A percentile compares a stretch with the other conserved stretches of the same genome.
phyloP scores from a whole-genome alignment of 1,140 invertebrate species.

The Periplaneta americana region DNA sequence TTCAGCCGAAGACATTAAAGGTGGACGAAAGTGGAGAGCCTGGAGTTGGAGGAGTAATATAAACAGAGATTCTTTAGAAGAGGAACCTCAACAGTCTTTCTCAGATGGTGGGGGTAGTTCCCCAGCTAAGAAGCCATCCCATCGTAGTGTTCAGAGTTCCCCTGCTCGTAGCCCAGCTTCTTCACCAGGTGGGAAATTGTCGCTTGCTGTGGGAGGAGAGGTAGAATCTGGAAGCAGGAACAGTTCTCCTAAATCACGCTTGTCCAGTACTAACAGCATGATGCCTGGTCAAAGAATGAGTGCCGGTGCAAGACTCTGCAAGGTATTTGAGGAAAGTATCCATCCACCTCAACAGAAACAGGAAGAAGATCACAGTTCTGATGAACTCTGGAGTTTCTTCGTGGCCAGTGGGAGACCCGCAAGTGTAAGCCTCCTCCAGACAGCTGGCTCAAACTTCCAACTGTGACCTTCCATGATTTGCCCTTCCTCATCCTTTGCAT shows the following conservation, averaged over 20 bases:
- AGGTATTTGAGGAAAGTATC: slow-evolving; percentile 37
- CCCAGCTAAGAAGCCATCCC: too few relatives aligned
- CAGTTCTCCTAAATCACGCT: background rate
- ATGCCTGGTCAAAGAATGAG: slow-evolving; percentile 27
- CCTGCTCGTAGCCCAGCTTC: slow-evolving; percentile 28
- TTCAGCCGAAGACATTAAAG: background rate
- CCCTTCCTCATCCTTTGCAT: too few relatives aligned
- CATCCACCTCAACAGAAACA: too few relatives aligned
- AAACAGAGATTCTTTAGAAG: slow-evolving; percentile 33
- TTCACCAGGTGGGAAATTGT: background rate
- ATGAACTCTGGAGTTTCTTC: slow-evolving; percentile 4
- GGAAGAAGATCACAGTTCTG: slow-evolving; percentile 28
- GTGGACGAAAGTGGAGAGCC: slow-evolving; percentile 28
- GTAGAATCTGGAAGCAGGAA: background rate
- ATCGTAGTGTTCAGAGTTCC: slow-evolving; percentile 32
- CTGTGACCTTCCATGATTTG: background rate
- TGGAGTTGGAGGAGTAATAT: slow-evolving; percentile 37
- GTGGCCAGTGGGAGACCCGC: slow-evolving; percentile 15
- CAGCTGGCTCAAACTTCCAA: background rate
- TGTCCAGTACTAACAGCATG: background rate
- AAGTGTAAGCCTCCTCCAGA: slow-evolving; percentile 14
- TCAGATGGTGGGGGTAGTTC: slow-evolving; percentile 31
- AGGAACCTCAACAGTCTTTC: slow-evolving; percentile 30
- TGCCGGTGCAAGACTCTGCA: slow-evolving; percentile 36
- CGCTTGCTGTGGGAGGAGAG: background rate